A percentile compares a stretch with the other conserved stretches of the same genome.
Evolutionary conservation across 2,888 invertebrate genomes (phyloP).

Genomic region (Heterodera filipjevi): DNA sequence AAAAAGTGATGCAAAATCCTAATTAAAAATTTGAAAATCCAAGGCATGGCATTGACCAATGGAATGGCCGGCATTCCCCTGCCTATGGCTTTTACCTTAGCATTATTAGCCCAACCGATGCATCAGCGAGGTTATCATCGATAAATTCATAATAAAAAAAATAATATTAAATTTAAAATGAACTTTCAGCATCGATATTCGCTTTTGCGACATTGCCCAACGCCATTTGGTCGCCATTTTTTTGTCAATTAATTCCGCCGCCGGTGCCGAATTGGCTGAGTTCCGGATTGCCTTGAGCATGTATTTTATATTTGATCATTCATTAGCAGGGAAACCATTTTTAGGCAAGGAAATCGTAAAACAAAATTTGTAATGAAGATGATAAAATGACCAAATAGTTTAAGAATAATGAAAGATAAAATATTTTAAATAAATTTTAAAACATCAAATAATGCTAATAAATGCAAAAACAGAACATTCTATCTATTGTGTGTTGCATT

Average conservation of each 20-base stretch:
- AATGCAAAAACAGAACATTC: no score
- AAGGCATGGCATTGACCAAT: conserved; percentile 58
- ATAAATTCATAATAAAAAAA: background rate
- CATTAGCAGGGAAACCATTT: no score
- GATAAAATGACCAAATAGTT: no score
- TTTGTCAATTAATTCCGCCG: conserved; percentile 38
- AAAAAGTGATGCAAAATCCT: background rate
- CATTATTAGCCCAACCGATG: conserved; percentile 47
- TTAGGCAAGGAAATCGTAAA: no score
- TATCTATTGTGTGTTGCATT: no score
- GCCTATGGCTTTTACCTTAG: conserved; percentile 49
- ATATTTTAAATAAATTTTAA: no score
- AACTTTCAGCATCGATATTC: conserved; percentile 38
- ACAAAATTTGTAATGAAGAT: no score
- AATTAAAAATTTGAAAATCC: conserved; percentile 37
- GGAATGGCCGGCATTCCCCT: conserved; percentile 53
- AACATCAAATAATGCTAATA: no score
- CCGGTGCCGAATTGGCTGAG: background rate
- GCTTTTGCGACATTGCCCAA: conserved; percentile 62
- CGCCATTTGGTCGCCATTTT: conserved; percentile 58
- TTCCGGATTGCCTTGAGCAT: conserved; percentile 21
- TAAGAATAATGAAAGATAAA: no score
- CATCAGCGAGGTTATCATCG: background rate
- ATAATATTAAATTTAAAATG: no score
- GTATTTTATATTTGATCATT: conserved; percentile 1